A percentile compares a stretch with the other conserved stretches of the same genome.
phyloP scores from a whole-genome alignment of 2,888 invertebrate species.

The Drosophila imparisetae region DNA sequence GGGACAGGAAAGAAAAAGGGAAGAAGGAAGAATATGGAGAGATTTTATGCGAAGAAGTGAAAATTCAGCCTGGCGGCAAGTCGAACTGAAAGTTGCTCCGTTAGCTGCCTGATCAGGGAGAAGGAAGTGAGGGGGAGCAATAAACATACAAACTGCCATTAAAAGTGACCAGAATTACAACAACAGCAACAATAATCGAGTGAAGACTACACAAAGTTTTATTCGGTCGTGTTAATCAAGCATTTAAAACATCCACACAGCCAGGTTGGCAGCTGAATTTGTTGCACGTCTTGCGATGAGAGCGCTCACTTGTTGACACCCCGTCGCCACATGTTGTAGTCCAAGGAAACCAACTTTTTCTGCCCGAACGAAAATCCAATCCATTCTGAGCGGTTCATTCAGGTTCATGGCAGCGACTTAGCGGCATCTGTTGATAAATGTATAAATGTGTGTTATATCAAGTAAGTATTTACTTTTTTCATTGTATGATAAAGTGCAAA shows the following conservation, averaged over 20 bases:
- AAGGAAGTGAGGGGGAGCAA: constrained; percentile 2
- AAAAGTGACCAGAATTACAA: constrained; percentile 73
- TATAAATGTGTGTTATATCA: not conserved
- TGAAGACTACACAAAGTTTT: constrained; percentile 40
- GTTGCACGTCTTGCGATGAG: not conserved
- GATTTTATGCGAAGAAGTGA: constrained; percentile 42
- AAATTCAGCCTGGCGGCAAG: constrained; percentile 74
- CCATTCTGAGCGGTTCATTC: not conserved
- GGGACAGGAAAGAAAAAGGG: not conserved
- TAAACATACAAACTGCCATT: constrained; percentile 71
- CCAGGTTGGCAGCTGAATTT: not conserved
- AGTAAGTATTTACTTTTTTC: not conserved
- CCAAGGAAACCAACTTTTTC: constrained; percentile 15
- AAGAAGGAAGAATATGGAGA: constrained; percentile 14
- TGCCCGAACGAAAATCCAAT: not conserved
- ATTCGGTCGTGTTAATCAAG: constrained; percentile 58
- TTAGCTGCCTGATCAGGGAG: not conserved
- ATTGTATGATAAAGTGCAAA: not conserved
- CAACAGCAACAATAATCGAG: constrained; percentile 23
- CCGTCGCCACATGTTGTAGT: constrained; percentile 3
- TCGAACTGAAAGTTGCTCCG: constrained; percentile 69
- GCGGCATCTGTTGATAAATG: not conserved
- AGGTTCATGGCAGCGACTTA: not conserved
- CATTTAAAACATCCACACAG: constrained; percentile 28
- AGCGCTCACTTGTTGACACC: constrained; percentile 32